Evolutionary conservation across 2,797 vertebrate genomes (phyloP).

Genomic region (Philypnodon macrostomus): DNA sequence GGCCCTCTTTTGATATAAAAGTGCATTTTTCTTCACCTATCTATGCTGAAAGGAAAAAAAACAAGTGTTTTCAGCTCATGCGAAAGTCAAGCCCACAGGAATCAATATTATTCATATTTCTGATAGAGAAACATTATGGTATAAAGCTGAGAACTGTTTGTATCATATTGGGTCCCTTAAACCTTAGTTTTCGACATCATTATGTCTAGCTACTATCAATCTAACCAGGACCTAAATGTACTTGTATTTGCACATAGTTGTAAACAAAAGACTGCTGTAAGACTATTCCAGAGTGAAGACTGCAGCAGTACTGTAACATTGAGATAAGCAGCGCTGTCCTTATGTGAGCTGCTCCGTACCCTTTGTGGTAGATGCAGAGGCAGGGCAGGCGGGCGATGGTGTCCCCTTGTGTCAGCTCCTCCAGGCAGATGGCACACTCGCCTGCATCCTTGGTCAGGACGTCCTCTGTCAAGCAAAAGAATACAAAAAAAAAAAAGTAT

Average conservation of each 20-base stretch:
- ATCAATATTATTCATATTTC: no score
- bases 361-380: constrained; percentile 97
- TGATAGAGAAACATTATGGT: no score
- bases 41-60: no score
- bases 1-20: no score
- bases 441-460: constrained; percentile 90
- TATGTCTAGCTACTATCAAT: no score
- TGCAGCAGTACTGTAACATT: constrained; percentile 1
- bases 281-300: background rate
- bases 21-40: no score
- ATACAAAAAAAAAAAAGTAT: constrained; percentile 23
- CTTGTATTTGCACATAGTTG: background rate
- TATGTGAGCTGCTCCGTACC: constrained; percentile 59
- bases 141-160: no score
- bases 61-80: no score
- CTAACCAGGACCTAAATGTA: background rate
- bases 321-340: constrained; percentile 1
- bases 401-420: constrained; percentile 91
- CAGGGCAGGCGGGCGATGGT: constrained; percentile 95
- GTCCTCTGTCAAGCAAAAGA: constrained; percentile 80
- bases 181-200: no score
- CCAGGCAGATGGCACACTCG: constrained; percentile 96
- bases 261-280: no score
- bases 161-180: no score
- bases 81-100: no score